phyloP scores from a whole-genome alignment of 2,888 invertebrate genomes.

The Linnaemya vulpina region DNA sequence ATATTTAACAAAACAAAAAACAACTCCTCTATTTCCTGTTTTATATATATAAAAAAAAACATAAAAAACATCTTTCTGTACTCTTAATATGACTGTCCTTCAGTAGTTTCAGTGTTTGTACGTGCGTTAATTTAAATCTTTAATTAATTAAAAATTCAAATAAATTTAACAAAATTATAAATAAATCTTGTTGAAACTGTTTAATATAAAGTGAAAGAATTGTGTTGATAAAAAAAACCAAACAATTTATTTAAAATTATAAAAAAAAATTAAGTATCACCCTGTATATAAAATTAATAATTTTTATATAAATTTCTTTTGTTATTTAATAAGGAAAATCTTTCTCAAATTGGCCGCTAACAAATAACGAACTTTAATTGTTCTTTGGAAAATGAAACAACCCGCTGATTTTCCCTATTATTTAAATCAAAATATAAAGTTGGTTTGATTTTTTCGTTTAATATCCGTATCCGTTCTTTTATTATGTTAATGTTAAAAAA shows the following conservation, averaged over 20 bases:
- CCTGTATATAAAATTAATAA: slow-evolving; percentile 63
- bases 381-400: neutral
- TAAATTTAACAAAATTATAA: slow-evolving; percentile 43
- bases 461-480: slow-evolving; percentile 19
- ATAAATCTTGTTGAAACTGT: slow-evolving; percentile 26
- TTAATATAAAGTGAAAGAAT: slow-evolving; percentile 38
- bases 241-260: slow-evolving; percentile 18
- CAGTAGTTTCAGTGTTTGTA: slow-evolving; percentile 72
- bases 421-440: slow-evolving; percentile 14
- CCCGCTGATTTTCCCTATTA: neutral
- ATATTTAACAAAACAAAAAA: slow-evolving; percentile 17
- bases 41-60: slow-evolving; percentile 29
- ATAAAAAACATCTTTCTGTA: slow-evolving; percentile 37
- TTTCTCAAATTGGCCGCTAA: neutral
- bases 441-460: slow-evolving; percentile 52
- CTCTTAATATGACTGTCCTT: slow-evolving; percentile 56
- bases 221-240: slow-evolving; percentile 14
- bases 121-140: slow-evolving; percentile 66
- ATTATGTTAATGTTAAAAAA: neutral
- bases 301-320: slow-evolving; percentile 18
- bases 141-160: slow-evolving; percentile 24
- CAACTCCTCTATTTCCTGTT: slow-evolving; percentile 42
- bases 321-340: slow-evolving; percentile 34
- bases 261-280: slow-evolving; percentile 54
- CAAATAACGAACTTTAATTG: neutral